phyloP scores from a whole-genome alignment of 2,888 invertebrate species.

The Drosophila nr. perissopoda region DNA sequence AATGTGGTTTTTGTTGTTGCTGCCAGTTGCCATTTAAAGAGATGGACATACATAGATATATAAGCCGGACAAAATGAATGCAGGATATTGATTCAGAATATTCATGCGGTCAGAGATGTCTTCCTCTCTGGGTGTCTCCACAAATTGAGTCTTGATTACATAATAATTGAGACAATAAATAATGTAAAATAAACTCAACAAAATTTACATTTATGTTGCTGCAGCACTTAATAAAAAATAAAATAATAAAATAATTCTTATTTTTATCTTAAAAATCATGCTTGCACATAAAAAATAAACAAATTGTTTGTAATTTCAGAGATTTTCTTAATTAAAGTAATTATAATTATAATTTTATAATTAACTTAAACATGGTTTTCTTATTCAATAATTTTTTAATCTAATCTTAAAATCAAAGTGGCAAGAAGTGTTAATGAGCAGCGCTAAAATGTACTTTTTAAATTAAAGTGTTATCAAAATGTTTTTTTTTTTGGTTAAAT shows the following conservation, averaged over 20 bases:
- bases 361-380: background rate
- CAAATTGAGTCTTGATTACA: background rate
- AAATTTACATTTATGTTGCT: background rate
- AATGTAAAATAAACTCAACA: background rate
- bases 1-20: background rate
- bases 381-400: background rate
- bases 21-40: background rate
- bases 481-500: background rate
- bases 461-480: background rate
- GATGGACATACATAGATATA: background rate
- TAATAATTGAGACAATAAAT: background rate
- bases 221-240: too few relatives aligned
- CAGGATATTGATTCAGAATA: background rate
- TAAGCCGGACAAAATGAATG: constrained; percentile 1
- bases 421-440: background rate
- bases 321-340: background rate
- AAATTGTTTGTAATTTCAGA: background rate
- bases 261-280: background rate
- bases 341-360: too few relatives aligned
- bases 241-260: too few relatives aligned
- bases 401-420: background rate
- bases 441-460: background rate
- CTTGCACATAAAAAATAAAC: background rate
- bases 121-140: background rate
- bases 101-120: background rate